phyloP scores from a whole-genome alignment of 2,888 invertebrate genomes.

The Cephus pulcher region DNA sequence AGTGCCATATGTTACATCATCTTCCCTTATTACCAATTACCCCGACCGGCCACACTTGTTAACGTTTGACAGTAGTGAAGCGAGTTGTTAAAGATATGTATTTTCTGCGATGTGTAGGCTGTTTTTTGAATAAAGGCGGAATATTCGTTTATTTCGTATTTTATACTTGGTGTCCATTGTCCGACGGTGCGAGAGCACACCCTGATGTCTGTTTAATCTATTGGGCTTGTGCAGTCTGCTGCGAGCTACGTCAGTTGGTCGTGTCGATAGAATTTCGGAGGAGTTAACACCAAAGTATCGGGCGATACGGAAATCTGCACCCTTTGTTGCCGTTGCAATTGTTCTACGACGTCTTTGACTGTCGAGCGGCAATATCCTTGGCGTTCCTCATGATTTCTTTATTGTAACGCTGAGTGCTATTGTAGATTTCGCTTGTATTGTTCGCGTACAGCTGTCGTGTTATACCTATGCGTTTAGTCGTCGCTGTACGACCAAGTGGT shows the following conservation, averaged over 20 bases:
- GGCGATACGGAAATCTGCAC: not conserved
- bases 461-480: not conserved
- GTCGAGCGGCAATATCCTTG: not conserved
- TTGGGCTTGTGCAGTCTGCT: not conserved
- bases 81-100: slow-evolving; percentile 45
- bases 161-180: slow-evolving; percentile 9
- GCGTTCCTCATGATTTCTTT: not conserved
- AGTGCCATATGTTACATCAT: slow-evolving; percentile 44
- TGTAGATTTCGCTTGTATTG: not conserved
- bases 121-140: slow-evolving; percentile 39
- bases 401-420: not conserved
- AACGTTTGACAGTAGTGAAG: slow-evolving; percentile 44
- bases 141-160: slow-evolving; percentile 39
- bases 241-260: not conserved
- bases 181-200: not conserved
- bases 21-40: slow-evolving; percentile 31
- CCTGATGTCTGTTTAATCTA: not conserved
- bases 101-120: slow-evolving; percentile 41
- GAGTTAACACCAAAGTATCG: not conserved
- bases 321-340: not conserved
- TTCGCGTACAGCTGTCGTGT: not conserved
- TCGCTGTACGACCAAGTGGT: not conserved
- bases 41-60: slow-evolving; percentile 43
- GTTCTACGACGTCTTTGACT: not conserved
- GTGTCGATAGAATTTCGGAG: not conserved